These are phyloP conservation scores for Formicarius rufipectus DNA, from an alignment of 2,113 vertebrate species.

Conservation along the genomic window DNA sequence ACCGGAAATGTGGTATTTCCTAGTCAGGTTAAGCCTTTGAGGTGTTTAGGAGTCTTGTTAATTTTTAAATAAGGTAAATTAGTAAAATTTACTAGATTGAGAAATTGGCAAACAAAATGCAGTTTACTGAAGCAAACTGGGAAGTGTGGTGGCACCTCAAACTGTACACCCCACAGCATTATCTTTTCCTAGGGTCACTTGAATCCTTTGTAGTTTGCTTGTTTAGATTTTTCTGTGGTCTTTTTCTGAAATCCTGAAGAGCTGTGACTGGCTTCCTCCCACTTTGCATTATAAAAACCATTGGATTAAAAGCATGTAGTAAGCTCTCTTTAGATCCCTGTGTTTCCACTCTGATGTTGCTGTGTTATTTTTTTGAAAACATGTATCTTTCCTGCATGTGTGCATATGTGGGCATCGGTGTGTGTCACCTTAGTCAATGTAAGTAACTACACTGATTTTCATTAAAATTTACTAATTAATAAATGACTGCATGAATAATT, in stretches of 20 bases:
- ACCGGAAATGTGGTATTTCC: neutral
- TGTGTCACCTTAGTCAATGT: neutral
- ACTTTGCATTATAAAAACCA: neutral
- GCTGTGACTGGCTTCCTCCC: neutral
- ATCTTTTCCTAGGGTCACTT: neutral
- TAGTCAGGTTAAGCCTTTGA: neutral
- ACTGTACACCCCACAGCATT: neutral
- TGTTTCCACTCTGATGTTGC: neutral
- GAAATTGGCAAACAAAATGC: neutral
- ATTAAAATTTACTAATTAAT: neutral
- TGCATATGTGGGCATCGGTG: neutral
- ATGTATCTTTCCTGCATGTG: fast-evolving
- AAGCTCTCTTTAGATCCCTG: neutral
- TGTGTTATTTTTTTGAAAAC: neutral
- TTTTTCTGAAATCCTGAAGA: neutral
- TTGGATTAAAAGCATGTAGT: neutral
- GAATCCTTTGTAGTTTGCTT: neutral
- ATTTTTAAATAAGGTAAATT: neutral
- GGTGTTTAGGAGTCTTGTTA: neutral
- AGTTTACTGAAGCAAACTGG: neutral
- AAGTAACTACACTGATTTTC: neutral
- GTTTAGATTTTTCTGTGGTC: neutral
- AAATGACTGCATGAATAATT: neutral
- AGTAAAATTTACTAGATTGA: neutral
- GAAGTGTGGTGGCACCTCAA: neutral